A percentile compares a stretch with the other conserved stretches of the same genome.
phyloP scores from a whole-genome alignment of 2,888 invertebrate species.

The Thalpophila matura region DNA sequence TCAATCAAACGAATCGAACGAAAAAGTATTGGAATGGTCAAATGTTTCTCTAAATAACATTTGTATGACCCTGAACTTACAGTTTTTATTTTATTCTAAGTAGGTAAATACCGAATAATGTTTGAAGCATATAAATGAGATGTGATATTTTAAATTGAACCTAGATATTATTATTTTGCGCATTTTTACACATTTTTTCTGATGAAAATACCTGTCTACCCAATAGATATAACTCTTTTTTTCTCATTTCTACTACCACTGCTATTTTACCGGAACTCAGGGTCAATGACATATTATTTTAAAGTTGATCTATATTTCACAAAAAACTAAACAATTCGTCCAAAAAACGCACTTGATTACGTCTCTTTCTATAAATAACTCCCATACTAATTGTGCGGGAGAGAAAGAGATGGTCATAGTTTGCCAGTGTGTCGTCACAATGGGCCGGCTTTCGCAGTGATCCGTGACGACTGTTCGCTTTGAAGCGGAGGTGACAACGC shows the following conservation, averaged over 20 bases:
- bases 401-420: constrained; percentile 75
- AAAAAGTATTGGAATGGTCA: constrained; percentile 4
- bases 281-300: constrained; percentile 87
- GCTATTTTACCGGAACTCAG: constrained; percentile 70
- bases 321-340: constrained; percentile 82
- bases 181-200: constrained; percentile 13
- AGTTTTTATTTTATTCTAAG: constrained; percentile 19
- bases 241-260: constrained; percentile 60
- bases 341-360: constrained; percentile 71
- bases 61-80: constrained; percentile 20
- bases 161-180: constrained; percentile 16
- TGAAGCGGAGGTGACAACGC: constrained; percentile 83
- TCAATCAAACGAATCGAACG: too few species aligned
- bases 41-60: not conserved
- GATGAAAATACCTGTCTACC: constrained; percentile 2
- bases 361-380: constrained; percentile 68
- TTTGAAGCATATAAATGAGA: not conserved
- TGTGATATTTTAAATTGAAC: constrained; percentile 12
- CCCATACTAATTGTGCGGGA: constrained; percentile 49
- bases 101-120: not conserved
- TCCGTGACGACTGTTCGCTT: constrained; percentile 86
- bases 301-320: constrained; percentile 88
- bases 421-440: constrained; percentile 69
- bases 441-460: constrained; percentile 86
- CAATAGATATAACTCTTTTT: constrained; percentile 54